Conservation (phyloP, 2,888 invertebrate genomes). For the Neelides folsomi region DNA sequence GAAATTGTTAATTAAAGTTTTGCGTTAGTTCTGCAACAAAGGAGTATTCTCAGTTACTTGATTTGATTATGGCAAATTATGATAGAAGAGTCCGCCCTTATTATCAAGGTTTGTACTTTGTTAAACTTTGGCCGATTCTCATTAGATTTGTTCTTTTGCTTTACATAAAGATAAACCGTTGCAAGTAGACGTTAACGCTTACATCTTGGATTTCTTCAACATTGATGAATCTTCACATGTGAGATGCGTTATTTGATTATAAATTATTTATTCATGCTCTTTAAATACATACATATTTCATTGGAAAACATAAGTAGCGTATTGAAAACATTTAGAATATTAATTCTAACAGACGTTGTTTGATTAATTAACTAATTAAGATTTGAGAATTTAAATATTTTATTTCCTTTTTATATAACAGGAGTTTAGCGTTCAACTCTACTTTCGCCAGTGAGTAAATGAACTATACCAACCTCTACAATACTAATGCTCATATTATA, state of each 20-base stretch:
- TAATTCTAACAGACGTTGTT: not conserved
- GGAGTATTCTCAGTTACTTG: slow-evolving; percentile 5
- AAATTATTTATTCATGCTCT: no score
- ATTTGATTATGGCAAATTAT: slow-evolving; percentile 12
- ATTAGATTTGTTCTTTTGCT: not conserved
- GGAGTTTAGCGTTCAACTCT: slow-evolving; percentile 21
- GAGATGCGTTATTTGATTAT: not conserved
- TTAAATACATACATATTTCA: no score
- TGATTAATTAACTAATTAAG: not conserved
- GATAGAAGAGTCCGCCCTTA: slow-evolving; percentile 16
- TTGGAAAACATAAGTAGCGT: not conserved
- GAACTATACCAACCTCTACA: no score
- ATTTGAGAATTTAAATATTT: not conserved
- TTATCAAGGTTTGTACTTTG: slow-evolving; percentile 8
- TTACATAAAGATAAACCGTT: slow-evolving; percentile 8
- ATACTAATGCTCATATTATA: no score
- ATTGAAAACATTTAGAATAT: not conserved
- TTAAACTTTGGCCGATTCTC: not conserved
- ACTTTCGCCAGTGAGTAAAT: slow-evolving; percentile 20
- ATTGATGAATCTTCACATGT: slow-evolving; percentile 24
- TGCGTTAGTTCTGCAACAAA: no score
- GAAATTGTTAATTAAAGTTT: no score
- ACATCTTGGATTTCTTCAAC: slow-evolving; percentile 19
- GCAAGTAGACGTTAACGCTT: slow-evolving; percentile 8
- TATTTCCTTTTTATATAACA: slow-evolving; percentile 6